A percentile compares a stretch with the other conserved stretches of the same genome.
These are phyloP conservation scores for Lepidocyrtoides sp. DNA, from an alignment of 2,888 invertebrate species.

Conservation along the genomic window DNA sequence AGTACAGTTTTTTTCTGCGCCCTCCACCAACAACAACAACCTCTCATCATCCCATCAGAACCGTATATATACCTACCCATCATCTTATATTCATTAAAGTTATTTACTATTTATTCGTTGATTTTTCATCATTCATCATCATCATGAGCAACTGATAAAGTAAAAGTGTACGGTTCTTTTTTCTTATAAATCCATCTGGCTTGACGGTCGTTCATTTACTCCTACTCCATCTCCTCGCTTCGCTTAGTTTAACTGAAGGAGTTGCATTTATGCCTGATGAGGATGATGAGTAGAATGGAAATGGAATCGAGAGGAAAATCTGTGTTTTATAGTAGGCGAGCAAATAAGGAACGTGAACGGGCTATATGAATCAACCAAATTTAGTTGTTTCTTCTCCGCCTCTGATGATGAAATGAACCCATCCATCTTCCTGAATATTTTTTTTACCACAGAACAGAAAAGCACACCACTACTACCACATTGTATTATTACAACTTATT, in stretches of 20 bases:
- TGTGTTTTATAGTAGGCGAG: background rate
- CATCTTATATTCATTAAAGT: background rate
- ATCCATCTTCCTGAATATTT: background rate
- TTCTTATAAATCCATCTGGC: constrained; percentile 60
- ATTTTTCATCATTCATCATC: constrained; percentile 72
- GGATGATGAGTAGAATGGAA: background rate
- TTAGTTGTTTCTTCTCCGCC: background rate
- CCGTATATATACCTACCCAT: background rate
- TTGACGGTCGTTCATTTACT: constrained; percentile 62
- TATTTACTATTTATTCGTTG: constrained; percentile 48
- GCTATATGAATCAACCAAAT: constrained; percentile 1
- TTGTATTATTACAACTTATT: constrained; percentile 12
- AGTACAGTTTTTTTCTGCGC: constrained; percentile 26
- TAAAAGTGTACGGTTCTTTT: constrained; percentile 76
- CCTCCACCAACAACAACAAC: constrained; percentile 5
- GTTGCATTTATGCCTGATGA: constrained; percentile 11
- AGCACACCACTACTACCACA: background rate
- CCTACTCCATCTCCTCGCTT: constrained; percentile 15
- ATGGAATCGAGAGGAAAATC: constrained; percentile 74
- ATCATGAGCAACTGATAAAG: constrained; percentile 75
- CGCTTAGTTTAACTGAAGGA: constrained; percentile 15
- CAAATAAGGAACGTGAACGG: background rate
- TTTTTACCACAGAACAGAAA: constrained; percentile 12
- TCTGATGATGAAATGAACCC: background rate
- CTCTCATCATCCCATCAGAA: background rate